Evolutionary conservation across 2,888 invertebrate genomes (phyloP).

Genomic region (Aphidius colemani): DNA sequence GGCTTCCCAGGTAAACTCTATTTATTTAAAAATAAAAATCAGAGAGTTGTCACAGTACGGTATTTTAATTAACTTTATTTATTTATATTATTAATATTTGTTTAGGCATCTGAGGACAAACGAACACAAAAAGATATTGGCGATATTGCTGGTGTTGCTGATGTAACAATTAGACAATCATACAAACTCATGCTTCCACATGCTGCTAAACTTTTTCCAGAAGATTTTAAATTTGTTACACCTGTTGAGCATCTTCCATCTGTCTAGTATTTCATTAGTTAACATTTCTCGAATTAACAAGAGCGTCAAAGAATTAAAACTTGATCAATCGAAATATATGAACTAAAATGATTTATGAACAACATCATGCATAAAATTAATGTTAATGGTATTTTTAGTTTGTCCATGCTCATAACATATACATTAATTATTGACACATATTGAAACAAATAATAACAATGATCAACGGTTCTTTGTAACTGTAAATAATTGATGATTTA

Average conservation of each 20-base stretch:
- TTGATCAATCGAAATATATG: too few species aligned
- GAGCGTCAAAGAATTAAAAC: not conserved
- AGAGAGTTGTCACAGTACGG: not conserved
- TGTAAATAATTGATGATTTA: too few species aligned
- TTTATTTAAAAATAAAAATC: not conserved
- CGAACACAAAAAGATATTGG: slow-evolving; percentile 97
- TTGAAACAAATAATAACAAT: too few species aligned
- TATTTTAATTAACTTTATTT: not conserved
- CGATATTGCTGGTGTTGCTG: slow-evolving; percentile 97
- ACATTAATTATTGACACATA: too few species aligned
- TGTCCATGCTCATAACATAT: too few species aligned
- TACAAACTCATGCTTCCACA: slow-evolving; percentile 97
- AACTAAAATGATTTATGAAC: too few species aligned
- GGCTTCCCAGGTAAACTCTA: slow-evolving; percentile 84
- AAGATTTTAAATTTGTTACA: slow-evolving; percentile 93
- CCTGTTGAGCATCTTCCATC: slow-evolving; percentile 95
- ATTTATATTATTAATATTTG: not conserved
- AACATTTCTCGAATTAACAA: slow-evolving; percentile 27
- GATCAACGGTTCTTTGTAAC: too few species aligned
- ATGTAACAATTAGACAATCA: slow-evolving; percentile 95
- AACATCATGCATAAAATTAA: too few species aligned
- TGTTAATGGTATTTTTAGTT: too few species aligned
- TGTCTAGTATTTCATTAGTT: too few species aligned
- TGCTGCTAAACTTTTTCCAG: slow-evolving; percentile 90
- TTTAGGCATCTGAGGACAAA: slow-evolving; percentile 87